Conservation (phyloP, 2,113 vertebrate species). For the Tetrao urogallus region DNA sequence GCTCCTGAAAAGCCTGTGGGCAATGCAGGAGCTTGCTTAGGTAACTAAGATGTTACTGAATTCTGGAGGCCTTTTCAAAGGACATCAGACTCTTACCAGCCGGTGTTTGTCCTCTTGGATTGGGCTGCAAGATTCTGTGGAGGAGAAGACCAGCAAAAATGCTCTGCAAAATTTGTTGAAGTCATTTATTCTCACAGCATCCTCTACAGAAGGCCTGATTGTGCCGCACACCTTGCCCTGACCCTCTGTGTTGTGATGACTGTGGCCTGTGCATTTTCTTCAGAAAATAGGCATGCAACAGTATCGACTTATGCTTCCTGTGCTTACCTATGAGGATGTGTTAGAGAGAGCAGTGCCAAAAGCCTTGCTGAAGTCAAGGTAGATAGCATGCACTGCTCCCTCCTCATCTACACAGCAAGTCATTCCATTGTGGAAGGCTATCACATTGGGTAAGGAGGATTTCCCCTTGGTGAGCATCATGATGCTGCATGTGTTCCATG, state of each 20-base stretch:
- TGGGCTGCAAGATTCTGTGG: not conserved
- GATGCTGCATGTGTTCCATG: not conserved
- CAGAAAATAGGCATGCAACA: not conserved
- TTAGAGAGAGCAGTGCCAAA: too few species aligned
- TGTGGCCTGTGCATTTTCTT: not conserved
- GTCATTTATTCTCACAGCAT: not conserved
- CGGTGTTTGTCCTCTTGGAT: not conserved
- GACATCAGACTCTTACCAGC: not conserved
- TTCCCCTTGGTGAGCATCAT: too few species aligned
- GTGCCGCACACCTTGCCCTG: not conserved
- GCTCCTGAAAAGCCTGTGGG: not conserved
- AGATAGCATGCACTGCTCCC: too few species aligned
- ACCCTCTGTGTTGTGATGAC: not conserved
- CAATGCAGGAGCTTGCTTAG: not conserved
- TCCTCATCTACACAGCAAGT: too few species aligned
- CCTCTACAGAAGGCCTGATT: not conserved
- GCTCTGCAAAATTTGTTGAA: not conserved
- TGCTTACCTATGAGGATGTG: too few species aligned
- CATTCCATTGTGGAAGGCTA: too few species aligned
- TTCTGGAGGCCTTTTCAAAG: accelerated
- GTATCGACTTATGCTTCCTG: too few species aligned
- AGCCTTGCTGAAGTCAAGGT: too few species aligned
- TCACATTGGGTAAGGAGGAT: too few species aligned
- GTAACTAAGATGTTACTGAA: not conserved
- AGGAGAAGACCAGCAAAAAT: not conserved